Evolutionary conservation across 2,113 vertebrate species (phyloP).

Genomic region (Gnathonemus echidnorhynchus): DNA sequence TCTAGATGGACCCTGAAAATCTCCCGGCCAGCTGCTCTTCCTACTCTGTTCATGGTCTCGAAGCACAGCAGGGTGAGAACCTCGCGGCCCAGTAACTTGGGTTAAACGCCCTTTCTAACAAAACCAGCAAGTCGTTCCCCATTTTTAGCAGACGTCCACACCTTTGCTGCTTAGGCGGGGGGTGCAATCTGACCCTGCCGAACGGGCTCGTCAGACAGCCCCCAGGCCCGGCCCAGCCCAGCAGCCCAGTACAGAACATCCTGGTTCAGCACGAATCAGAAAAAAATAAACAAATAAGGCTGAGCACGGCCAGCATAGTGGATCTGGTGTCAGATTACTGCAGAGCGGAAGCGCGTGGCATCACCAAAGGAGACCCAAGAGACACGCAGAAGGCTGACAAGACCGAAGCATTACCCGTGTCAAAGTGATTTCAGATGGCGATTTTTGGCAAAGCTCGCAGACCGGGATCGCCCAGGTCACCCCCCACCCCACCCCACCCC

Average conservation of each 20-base stretch:
- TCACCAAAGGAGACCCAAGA: neutral
- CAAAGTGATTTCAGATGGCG: neutral
- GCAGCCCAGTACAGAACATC: neutral
- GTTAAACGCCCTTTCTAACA: neutral
- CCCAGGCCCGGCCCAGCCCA: neutral
- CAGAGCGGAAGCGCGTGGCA: neutral
- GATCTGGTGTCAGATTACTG: neutral
- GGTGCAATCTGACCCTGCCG: neutral
- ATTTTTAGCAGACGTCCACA: neutral
- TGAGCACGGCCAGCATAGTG: neutral
- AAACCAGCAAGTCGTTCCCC: neutral
- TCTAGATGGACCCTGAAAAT: neutral
- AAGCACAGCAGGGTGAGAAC: neutral
- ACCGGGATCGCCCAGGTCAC: neutral
- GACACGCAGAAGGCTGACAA: neutral
- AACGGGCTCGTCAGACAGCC: neutral
- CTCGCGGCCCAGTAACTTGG: neutral
- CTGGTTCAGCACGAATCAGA: neutral
- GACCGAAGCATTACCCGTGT: neutral
- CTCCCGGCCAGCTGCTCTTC: neutral
- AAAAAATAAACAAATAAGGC: neutral
- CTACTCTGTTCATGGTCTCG: neutral
- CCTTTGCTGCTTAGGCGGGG: neutral
- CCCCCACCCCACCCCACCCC: neutral
- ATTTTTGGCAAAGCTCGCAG: neutral